phyloP scores from a whole-genome alignment of 2,888 invertebrate species.

The Tetropium fuscum region DNA sequence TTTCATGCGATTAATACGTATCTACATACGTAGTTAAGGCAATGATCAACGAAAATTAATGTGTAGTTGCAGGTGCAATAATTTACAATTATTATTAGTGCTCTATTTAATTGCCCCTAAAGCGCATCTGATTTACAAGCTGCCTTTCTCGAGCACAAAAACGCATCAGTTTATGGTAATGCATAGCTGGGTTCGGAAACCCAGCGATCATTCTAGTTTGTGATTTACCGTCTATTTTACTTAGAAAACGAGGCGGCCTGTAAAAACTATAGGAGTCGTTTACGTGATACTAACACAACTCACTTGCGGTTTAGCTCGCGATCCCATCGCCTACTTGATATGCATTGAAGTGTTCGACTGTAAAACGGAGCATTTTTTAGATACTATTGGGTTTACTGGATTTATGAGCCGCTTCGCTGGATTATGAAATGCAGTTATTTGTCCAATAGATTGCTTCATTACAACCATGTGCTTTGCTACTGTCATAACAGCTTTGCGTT shows the following conservation, averaged over 20 bases:
- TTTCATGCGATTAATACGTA: too few species aligned
- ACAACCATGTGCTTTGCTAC: slow-evolving; percentile 1
- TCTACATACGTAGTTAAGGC: too few species aligned
- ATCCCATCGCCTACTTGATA: slow-evolving; percentile 41
- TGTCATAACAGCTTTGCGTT: too few species aligned
- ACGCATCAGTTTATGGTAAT: slow-evolving; percentile 12
- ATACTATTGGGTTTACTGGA: slow-evolving; percentile 31
- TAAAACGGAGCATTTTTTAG: slow-evolving; percentile 41
- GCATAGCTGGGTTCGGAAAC: slow-evolving; percentile 11
- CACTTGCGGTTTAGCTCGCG: slow-evolving; percentile 23
- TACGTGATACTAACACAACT: slow-evolving; percentile 32
- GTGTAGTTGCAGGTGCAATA: too few species aligned
- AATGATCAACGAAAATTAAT: too few species aligned
- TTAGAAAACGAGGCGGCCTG: slow-evolving; percentile 17
- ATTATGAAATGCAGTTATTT: slow-evolving; percentile 37
- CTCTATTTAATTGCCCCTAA: too few species aligned
- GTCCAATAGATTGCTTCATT: slow-evolving; percentile 30
- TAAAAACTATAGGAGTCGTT: slow-evolving; percentile 32
- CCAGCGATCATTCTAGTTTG: neutral
- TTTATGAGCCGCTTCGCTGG: slow-evolving; percentile 34
- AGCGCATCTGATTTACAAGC: slow-evolving; percentile 3
- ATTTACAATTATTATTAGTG: too few species aligned
- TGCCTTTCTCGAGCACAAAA: slow-evolving; percentile 3
- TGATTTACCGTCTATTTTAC: slow-evolving; percentile 20
- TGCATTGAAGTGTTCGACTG: slow-evolving; percentile 44